Percentiles rank a stretch among this genome's conserved stretches.
Conservation (phyloP, 2,888 invertebrate genomes). For the Boloria euphrosyne region DNA sequence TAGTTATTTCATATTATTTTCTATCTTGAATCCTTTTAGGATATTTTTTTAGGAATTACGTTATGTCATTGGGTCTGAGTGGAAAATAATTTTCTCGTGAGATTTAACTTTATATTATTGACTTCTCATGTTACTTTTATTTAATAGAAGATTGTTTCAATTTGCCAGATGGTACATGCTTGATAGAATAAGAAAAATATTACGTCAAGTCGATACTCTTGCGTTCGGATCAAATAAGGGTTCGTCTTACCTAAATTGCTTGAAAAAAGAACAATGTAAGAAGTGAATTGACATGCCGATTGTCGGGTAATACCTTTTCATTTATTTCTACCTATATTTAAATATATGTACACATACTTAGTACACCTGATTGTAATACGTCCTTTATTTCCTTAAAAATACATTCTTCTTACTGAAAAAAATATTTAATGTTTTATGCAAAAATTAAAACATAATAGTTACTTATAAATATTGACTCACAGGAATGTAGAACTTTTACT, state of each 20-base stretch:
- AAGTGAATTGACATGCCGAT: conserved; percentile 4
- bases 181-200: conserved; percentile 44
- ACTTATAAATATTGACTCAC: neutral
- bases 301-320: neutral
- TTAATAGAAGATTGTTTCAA: conserved; percentile 35
- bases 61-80: no score
- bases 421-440: no score
- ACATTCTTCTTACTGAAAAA: no score
- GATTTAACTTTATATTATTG: conserved; percentile 27
- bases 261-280: conserved; percentile 5
- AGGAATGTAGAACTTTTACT: neutral
- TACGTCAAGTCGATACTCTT: conserved; percentile 37
- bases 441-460: neutral
- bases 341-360: no score
- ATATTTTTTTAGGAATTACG: no score
- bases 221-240: conserved; percentile 22
- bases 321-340: no score
- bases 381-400: no score
- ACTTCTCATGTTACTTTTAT: conserved; percentile 33
- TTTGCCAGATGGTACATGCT: conserved; percentile 44
- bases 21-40: no score
- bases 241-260: conserved; percentile 9
- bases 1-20: no score
- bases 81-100: neutral
- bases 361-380: no score